These are phyloP conservation scores for Dynastes grantii DNA, from an alignment of 2,888 invertebrate genomes.

Conservation along the genomic window DNA sequence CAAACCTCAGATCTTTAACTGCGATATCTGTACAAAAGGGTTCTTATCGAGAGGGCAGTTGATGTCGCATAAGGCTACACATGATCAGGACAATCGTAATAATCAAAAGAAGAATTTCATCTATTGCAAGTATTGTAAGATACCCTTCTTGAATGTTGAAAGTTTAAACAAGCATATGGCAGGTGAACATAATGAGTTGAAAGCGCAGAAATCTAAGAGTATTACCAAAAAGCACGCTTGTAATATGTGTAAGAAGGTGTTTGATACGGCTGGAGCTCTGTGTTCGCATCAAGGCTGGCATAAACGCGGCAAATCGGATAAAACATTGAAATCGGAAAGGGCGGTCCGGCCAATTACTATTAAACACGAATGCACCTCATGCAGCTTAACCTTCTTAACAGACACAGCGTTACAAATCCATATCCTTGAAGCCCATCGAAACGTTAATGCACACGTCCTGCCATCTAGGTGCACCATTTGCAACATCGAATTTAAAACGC, in stretches of 20 bases:
- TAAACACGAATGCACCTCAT: conserved; percentile 63
- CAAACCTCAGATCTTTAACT: conserved; percentile 64
- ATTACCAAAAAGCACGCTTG: conserved; percentile 71
- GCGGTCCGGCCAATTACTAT: not conserved
- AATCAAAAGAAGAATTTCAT: conserved; percentile 53
- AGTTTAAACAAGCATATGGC: conserved; percentile 65
- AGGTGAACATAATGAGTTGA: conserved; percentile 62
- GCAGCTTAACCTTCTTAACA: conserved; percentile 62
- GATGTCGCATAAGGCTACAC: conserved; percentile 67
- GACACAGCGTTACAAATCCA: conserved; percentile 68
- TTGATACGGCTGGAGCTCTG: conserved; percentile 75
- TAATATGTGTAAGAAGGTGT: conserved; percentile 77
- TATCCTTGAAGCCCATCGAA: conserved; percentile 66
- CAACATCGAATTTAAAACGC: conserved; percentile 75
- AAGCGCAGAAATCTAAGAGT: conserved; percentile 52
- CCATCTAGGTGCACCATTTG: conserved; percentile 74
- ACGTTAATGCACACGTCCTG: conserved; percentile 64
- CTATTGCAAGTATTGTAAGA: conserved; percentile 66
- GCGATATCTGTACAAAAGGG: conserved; percentile 69
- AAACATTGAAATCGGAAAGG: conserved; percentile 25
- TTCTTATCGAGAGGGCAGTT: conserved; percentile 69
- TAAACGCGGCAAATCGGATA: conserved; percentile 73
- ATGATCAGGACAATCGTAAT: conserved; percentile 53
- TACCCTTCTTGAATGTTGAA: conserved; percentile 61
- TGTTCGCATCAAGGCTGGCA: conserved; percentile 78